phyloP scores from a whole-genome alignment of 2,113 vertebrate genomes.

The Dendrocopos noguchii region DNA sequence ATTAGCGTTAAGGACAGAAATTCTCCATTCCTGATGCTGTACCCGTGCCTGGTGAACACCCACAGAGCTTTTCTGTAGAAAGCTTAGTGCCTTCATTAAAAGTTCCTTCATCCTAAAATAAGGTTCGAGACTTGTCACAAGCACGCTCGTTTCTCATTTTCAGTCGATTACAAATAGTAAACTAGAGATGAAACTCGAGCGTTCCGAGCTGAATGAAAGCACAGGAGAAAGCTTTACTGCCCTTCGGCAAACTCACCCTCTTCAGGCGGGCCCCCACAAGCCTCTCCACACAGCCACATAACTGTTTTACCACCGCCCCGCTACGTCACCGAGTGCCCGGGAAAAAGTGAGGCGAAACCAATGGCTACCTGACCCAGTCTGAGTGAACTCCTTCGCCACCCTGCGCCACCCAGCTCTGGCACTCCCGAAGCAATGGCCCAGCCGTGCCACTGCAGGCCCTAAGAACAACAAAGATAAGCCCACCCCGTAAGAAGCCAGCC shows the following conservation, averaged over 20 bases:
- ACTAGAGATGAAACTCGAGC: accelerated
- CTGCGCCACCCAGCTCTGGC: not conserved
- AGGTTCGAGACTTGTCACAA: not conserved
- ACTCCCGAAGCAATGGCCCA: too few species aligned
- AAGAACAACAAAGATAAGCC: too few species aligned
- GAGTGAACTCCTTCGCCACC: not conserved
- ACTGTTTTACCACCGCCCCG: not conserved
- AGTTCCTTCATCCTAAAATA: not conserved
- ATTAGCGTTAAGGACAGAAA: accelerated
- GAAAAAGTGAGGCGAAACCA: too few species aligned
- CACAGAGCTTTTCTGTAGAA: not conserved
- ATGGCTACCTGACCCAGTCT: too few species aligned
- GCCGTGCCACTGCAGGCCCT: not conserved
- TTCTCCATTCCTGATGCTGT: too few species aligned
- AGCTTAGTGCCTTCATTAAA: accelerated
- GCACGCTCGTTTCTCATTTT: accelerated
- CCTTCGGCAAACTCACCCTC: not conserved
- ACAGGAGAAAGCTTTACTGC: accelerated
- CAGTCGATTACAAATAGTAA: not conserved
- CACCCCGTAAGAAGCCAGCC: not conserved
- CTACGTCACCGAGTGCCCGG: not conserved
- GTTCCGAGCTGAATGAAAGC: not conserved
- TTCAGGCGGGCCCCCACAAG: accelerated
- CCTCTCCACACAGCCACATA: accelerated
- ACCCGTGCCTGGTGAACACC: not conserved